Conservation (phyloP, 2,888 invertebrate genomes). For the Lithosia quadra region DNA sequence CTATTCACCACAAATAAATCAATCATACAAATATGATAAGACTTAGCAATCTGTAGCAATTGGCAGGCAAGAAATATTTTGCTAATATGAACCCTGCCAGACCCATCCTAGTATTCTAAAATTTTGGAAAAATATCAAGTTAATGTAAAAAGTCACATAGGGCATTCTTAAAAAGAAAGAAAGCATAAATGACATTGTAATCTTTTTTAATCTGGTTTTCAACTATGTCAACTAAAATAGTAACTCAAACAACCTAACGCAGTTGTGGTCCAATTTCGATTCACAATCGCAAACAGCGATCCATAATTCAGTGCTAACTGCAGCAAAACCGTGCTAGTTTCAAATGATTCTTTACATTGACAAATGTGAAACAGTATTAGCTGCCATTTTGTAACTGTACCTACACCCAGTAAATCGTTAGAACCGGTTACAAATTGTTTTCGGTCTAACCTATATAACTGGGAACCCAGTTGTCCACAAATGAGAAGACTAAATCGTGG, state of each 20-base stretch:
- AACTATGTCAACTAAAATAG: background rate
- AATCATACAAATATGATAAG: background rate
- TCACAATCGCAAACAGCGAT: conserved; percentile 19
- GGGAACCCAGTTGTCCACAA: conserved; percentile 17
- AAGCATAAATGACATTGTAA: background rate
- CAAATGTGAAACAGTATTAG: conserved; percentile 30
- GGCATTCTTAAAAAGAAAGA: background rate
- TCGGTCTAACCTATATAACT: conserved; percentile 34
- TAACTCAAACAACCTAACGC: background rate
- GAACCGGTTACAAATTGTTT: conserved; percentile 44
- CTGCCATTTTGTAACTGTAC: conserved; percentile 23
- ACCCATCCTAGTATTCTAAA: too few relatives aligned
- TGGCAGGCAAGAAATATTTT: too few relatives aligned
- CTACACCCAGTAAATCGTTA: conserved; percentile 20
- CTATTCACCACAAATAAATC: too few relatives aligned
- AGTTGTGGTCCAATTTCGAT: conserved; percentile 32
- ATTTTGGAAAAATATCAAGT: background rate
- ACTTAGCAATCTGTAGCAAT: background rate
- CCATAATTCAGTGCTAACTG: conserved; percentile 13
- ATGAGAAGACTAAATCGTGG: conserved; percentile 14
- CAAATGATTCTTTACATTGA: conserved; percentile 37
- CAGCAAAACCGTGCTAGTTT: conserved; percentile 14
- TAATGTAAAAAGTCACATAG: background rate
- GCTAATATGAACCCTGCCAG: too few relatives aligned
- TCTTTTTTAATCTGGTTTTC: background rate